These are phyloP conservation scores for Hetaerina americana DNA, from an alignment of 1,140 invertebrate genomes.

Conservation along the genomic window DNA sequence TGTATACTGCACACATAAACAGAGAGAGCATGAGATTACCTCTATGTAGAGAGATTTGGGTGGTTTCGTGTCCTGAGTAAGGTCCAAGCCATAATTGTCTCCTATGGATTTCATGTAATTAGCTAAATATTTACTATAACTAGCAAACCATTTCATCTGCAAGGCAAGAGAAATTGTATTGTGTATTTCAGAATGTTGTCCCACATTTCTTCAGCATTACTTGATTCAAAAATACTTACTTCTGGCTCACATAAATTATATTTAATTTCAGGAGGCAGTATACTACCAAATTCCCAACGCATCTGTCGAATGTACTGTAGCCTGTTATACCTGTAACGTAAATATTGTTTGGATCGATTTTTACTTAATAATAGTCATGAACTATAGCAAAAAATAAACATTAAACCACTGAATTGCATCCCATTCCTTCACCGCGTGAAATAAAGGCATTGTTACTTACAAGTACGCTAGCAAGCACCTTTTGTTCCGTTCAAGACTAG, in stretches of 20 bases:
- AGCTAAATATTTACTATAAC: slow-evolving; percentile 75
- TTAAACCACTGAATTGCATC: no score
- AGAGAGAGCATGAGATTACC: no score
- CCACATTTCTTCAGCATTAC: neutral
- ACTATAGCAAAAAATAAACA: no score
- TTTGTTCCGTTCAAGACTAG: slow-evolving; percentile 75
- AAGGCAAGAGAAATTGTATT: slow-evolving; percentile 13
- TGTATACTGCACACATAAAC: no score
- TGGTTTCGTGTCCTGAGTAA: slow-evolving; percentile 77
- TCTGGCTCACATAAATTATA: slow-evolving; percentile 68
- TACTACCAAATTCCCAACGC: slow-evolving; percentile 86
- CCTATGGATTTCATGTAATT: slow-evolving; percentile 82
- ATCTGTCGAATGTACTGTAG: slow-evolving; percentile 64
- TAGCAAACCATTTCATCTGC: slow-evolving; percentile 67
- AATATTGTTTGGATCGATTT: no score
- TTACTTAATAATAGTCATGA: neutral
- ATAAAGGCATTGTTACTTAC: no score
- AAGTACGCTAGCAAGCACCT: slow-evolving; percentile 80
- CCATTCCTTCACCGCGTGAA: no score
- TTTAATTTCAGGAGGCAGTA: slow-evolving; percentile 74
- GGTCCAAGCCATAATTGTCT: slow-evolving; percentile 61
- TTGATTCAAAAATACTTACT: neutral
- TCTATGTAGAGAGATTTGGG: slow-evolving; percentile 88
- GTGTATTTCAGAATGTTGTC: slow-evolving; percentile 8
- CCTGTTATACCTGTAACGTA: slow-evolving; percentile 49